These are phyloP conservation scores for Hylia prasina DNA, from an alignment of 2,113 vertebrate genomes.

Conservation along the genomic window DNA sequence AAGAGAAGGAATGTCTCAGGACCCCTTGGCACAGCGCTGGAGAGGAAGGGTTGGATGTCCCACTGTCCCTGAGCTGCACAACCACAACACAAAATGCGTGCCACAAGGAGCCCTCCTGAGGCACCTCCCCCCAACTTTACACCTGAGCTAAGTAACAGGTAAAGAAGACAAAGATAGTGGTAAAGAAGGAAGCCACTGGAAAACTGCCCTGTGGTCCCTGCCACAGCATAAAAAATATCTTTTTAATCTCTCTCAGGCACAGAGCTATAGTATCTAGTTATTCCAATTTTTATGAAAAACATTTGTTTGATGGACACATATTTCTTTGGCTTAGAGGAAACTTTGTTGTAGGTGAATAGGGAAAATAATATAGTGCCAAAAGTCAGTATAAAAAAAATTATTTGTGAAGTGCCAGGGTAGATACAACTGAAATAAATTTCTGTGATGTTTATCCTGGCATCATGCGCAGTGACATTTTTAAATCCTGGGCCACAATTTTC, in stretches of 20 bases:
- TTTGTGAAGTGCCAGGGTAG: not conserved
- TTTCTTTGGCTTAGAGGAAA: not conserved
- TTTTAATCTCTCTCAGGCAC: not conserved
- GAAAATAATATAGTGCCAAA: not conserved
- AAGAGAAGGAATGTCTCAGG: not conserved
- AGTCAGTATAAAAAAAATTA: not conserved
- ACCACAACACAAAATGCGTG: not conserved
- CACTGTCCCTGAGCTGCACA: not conserved
- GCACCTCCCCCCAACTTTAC: not conserved
- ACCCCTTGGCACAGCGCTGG: accelerated
- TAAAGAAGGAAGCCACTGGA: not conserved
- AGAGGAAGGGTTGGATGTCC: not conserved
- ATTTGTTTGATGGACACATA: not conserved
- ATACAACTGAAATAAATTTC: not conserved
- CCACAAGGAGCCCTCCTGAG: not conserved
- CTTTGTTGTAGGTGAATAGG: not conserved
- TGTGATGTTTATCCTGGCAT: not conserved
- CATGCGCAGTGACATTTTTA: not conserved
- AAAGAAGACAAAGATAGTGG: not conserved
- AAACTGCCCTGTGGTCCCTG: not conserved
- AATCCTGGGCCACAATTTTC: not conserved
- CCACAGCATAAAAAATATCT: not conserved
- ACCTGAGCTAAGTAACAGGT: not conserved
- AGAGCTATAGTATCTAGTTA: not conserved
- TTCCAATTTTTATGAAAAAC: not conserved